phyloP scores from a whole-genome alignment of 2,888 invertebrate genomes.

The Fabriciana adippe region DNA sequence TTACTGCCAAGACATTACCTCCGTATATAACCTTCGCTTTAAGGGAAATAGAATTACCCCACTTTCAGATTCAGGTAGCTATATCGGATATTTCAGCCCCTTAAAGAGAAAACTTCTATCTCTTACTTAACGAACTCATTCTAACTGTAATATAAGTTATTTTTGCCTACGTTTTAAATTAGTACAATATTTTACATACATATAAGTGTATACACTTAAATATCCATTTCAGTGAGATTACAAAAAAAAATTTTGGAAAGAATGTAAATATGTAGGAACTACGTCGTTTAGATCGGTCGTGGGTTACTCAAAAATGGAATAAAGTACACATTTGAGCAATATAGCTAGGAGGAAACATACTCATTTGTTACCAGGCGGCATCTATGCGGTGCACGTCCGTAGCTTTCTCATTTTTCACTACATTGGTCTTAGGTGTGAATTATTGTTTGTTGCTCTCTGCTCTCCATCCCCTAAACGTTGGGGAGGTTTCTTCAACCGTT shows the following conservation, averaged over 20 bases:
- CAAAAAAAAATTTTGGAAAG: not conserved
- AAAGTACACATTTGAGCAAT: conserved; percentile 24
- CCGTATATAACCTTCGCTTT: conserved; percentile 58
- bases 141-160: not conserved
- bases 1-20: conserved; percentile 80
- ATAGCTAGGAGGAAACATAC: conserved; percentile 55
- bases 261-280: conserved; percentile 11
- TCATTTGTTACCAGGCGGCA: conserved; percentile 70
- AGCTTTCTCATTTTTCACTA: conserved; percentile 81
- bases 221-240: not conserved
- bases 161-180: not conserved
- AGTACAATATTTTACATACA: not conserved
- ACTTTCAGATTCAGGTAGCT: conserved; percentile 33
- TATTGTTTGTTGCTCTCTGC: conserved; percentile 71
- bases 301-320: conserved; percentile 34
- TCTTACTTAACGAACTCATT: conserved; percentile 12
- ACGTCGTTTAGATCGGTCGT: conserved; percentile 8
- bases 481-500: conserved; percentile 34
- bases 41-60: conserved; percentile 42
- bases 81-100: not conserved
- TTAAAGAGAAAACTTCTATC: conserved; percentile 1
- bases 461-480: conserved; percentile 46
- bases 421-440: conserved; percentile 81
- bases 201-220: not conserved
- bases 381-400: conserved; percentile 70